Evolutionary conservation across 1,140 invertebrate species (phyloP).

Genomic region (honey bee (Apis mellifera)): DNA sequence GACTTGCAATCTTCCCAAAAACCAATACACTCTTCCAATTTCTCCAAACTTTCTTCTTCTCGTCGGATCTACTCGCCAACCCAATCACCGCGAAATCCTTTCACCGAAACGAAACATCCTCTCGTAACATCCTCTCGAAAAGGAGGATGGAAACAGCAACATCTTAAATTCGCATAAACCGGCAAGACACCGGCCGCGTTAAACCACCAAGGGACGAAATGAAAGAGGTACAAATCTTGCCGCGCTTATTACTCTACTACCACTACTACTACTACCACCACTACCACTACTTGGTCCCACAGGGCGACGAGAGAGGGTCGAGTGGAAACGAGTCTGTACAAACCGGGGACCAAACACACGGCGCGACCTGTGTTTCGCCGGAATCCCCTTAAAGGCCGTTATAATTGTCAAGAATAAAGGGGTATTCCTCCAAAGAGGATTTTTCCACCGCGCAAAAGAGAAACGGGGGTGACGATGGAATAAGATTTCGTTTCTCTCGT

Average conservation of each 20-base stretch:
- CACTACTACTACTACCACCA: no score
- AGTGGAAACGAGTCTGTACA: slow-evolving; percentile 23
- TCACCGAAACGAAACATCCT: background rate
- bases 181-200: background rate
- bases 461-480: no score
- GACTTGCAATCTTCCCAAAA: no score
- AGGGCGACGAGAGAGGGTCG: background rate
- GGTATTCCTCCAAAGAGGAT: slow-evolving; percentile 16
- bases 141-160: background rate
- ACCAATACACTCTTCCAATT: no score
- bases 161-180: background rate
- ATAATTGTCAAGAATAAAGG: slow-evolving; percentile 69
- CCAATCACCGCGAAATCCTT: no score
- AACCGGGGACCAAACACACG: slow-evolving; percentile 7
- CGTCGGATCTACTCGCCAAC: no score
- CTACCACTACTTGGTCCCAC: background rate
- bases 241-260: slow-evolving; percentile 10
- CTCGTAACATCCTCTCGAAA: no score
- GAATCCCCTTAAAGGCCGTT: slow-evolving; percentile 60
- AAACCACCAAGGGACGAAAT: background rate
- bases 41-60: no score
- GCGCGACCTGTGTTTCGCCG: background rate
- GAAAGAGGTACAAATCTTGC: slow-evolving; percentile 2
- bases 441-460: background rate
- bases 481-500: no score